Evolutionary conservation across 2,888 invertebrate genomes (phyloP), one percentile per base, ranked within the genome.

Genomic region (Orthosia incerta): DNA sequence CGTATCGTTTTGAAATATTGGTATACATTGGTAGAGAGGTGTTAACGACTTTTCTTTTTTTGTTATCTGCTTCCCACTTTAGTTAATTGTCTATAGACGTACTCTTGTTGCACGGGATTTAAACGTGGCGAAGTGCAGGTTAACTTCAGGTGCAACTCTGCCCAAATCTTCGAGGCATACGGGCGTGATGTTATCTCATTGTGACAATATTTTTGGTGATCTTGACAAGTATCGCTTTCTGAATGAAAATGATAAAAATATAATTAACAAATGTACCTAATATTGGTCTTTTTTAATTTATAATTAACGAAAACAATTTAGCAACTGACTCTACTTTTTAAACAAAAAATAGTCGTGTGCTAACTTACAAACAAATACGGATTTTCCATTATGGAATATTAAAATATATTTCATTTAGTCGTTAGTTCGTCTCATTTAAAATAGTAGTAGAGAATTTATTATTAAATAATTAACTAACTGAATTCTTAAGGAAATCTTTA

Each of bases 401-500:
- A 23, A 60, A 50, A 50, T 79, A 71, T 82, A 71, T 79, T 83
- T 78, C 78, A 67, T 74, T 83, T 83, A 86, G 55, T 71, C 16
- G 4, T 45, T 85, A 85, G 59, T 50, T 55, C n/a, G 50, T 79
- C 59, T 74, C 48, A 63, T 83, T 78, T 45, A 56, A 55, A 67
- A 55, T 80, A 83, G 74, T 51, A 12, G 3, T 83, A 80, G 74
- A 66, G 15, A 74, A 80, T 71, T 74, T 69, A 83, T 83, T 63
- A 73, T 80, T 83, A 65, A 74, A 13, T 60, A 82, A 56, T 57
- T 60, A 82, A 56, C 53, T 65, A 65, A 82, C 53, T n/a, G 64
- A 46, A 57, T 77, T 61, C 26, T 64, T 76, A 69, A 74, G 65
- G 9, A 4, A 59, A 70, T 59, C 69, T 66, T 69, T 69, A 62